Conservation (phyloP, 30 jellyfish, hydroid and myxozoan species). For the Sanderia malayensis region DNA sequence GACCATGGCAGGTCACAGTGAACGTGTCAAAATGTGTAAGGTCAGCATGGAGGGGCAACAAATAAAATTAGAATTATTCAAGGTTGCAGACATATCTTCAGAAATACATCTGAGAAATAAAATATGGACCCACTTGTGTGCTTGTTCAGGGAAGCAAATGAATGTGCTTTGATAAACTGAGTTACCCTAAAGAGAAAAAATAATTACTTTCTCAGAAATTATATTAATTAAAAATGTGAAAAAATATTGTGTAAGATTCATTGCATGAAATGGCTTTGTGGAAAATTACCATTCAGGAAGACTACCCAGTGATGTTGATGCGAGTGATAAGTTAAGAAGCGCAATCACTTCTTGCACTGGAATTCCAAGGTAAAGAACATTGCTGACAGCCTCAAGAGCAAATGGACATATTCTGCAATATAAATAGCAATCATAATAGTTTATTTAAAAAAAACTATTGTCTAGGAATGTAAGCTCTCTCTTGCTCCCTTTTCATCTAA, state of each 20-base stretch:
- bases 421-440: too few relatives aligned
- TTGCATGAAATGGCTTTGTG: not conserved
- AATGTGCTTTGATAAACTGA: conserved; percentile 65
- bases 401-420: conserved; percentile 73
- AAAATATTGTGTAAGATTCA: too few relatives aligned
- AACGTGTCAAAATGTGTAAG: too few relatives aligned
- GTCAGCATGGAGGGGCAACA: too few relatives aligned
- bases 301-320: conserved; percentile 41
- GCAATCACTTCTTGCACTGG: conserved; percentile 85
- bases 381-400: conserved; percentile 89
- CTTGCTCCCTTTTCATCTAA: too few relatives aligned
- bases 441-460: too few relatives aligned
- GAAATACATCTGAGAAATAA: conserved; percentile 64
- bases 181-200: conserved; percentile 58
- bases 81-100: too few relatives aligned
- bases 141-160: conserved; percentile 70
- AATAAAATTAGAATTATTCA: too few relatives aligned
- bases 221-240: too few relatives aligned
- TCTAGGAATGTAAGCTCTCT: too few relatives aligned
- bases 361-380: conserved; percentile 75
- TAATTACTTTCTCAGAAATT: too few relatives aligned
- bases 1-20: too few relatives aligned
- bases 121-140: conserved; percentile 68
- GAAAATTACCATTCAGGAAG: conserved; percentile 76
- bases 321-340: conserved; percentile 35